Evolutionary conservation across 2,797 vertebrate genomes (phyloP), one percentile per base, ranked within the genome.

Genomic region (Phrynocephalus guinanensis): DNA sequence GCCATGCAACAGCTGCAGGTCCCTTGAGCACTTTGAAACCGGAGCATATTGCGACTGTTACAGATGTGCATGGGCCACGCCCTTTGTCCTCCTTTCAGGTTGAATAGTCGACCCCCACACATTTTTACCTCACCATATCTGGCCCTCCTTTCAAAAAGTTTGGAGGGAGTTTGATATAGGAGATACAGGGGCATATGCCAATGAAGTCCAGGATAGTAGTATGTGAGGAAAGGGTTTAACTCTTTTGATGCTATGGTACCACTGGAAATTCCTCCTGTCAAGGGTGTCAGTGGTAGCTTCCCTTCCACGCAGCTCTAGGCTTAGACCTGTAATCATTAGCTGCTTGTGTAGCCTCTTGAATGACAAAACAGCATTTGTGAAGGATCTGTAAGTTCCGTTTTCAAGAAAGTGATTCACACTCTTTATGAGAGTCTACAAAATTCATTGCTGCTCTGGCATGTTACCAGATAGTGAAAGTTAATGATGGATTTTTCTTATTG

Each of bases 371-470:
- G 1, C 1, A 2, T 66, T 83, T 1, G 1, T 89, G 20, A 77
- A 84, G 26, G 67, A 86, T 88, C 68, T 22, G 33, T 2, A 33
- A 50, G 6, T 83, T 86, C 16, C 68, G 20, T 78, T 87, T 79
- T 70, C 56, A 89, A 6, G 6, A 1, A 22, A 16, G 22, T 83
- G 73, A 87, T 50, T 33, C 30, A 15, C 50, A 16, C 20, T 11
- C 79, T 86, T 87, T 87, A 50, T 81, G 73, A n/a, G 60, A 82
- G 10, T 85, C 44, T 87, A 75, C 71, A 88, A 89, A 90, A 89
- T 6, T 30, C 77, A 87, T 22, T 82, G 33, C 50, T 89, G 67
- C 77, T 85, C 15, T 83, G 82, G 30, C 91, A 91, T 85, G 83
- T 44, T 15, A 3, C 1, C 78, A 38, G 73, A 68, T 26, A 16